Base-by-base conservation (phyloP, 2,888 invertebrate genomes). In the Thera britannica region DNA sequence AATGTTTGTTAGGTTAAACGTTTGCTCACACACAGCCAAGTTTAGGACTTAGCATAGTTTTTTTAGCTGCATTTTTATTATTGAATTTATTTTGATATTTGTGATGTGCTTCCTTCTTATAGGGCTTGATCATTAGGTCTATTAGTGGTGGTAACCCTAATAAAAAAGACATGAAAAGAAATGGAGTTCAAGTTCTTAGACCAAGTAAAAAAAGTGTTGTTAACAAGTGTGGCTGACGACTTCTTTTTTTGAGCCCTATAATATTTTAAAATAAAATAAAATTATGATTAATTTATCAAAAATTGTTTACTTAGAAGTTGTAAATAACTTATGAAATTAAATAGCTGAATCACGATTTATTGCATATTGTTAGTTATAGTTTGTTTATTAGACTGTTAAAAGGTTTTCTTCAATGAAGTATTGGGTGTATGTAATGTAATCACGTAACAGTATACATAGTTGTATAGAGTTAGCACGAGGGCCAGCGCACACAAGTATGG, bases 21-120 rank as follows among this genome's bases (percentile, higher is more conserved):
- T 77, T 90, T 90, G 91, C 91, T 91, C 91, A 90, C 80, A 76
- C 73, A 80, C 82, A 83, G 83, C 84, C 83, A 84, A 85, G 77
- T 71, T 62, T 67, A 71, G 64, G 62, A 58, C 54, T 75, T 77
- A 72, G 64, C 7, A 12, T 74, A 70, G 65, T 67, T 57, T 70
- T 71, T 65, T 61, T 75, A 72, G 70, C 56, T 62, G 64, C 61
- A 57, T 52, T 34, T 66, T 63, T 62, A 58, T 46, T 65, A 59
- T 58, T 66, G 69, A 72, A 72, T 67, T 73, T 72, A 70, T 71
- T 73, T 68, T 23, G 52, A 62, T 54, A 60, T 23, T 23, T 62
- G 67, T 52, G 12, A 64, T 65, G 75, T 69, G 73, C 75, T 75
- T 75, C 75, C 74, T 67, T 65, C 71, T 62, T 65, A 65, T 66